Evolutionary conservation across 2,113 vertebrate species (phyloP), one percentile per base, ranked within the genome.

Genomic region (Oenanthe oenanthe): DNA sequence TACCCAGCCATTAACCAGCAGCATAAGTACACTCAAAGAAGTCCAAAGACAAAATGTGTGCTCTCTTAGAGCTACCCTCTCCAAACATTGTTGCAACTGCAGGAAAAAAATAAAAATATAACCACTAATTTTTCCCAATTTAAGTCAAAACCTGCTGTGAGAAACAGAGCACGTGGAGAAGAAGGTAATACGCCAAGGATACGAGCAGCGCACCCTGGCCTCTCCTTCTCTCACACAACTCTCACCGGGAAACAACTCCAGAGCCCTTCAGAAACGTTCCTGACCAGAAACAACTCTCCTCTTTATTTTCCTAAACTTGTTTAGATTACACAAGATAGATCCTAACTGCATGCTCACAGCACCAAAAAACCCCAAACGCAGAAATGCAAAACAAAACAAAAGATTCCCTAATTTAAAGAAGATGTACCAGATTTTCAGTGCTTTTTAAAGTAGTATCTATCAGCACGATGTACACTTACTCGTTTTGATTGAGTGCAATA

Each of bases 401-500:
- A 89, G 19, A 87, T 66, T 74, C 56, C 43, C 43, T 92, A 90
- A 95, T 85, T 93, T 94, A 88, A 95, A 92, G 60, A 89, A 94
- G 88, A 68, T 96, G 93, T 51, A 79, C 8, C 0, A 0, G 58
- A 56, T 86, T 93, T 91, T 91, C 11, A 3, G 40, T 20, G 60
- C 48, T 88, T 90, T 88, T 93, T 70, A 83, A 71, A 92, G 70
- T n/a, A 10, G 32, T 60, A 79, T 85, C 84, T 94, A 93, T 92
- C 87, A 87, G 78, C 47, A 72, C 2, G 3, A 87, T 45, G 15
- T 60, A 57, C 6, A 21, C 61, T 85, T 95, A 76, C 21, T 82
- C 71, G 24, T 62, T 79, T 28, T 61, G 48, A 83, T 63, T 31
- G 66, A 92, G 63, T 2, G 26, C 6, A 0, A 91, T 72, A 89